Conservation (phyloP, 2,113 vertebrate species). For the Myocastor coypus region DNA sequence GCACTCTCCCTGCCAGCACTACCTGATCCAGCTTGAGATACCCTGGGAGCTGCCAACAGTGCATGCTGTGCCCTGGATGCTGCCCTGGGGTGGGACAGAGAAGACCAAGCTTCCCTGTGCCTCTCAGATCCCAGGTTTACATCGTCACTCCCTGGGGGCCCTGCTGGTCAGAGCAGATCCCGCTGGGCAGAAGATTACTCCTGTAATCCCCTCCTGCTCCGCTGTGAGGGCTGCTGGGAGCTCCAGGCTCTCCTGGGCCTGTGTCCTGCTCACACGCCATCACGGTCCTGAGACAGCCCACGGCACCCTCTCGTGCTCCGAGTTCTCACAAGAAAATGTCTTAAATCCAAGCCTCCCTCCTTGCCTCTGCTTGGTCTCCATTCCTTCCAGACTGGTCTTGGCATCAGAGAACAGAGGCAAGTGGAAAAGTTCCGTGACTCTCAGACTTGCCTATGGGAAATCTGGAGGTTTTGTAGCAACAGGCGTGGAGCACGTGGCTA, state of each 20-base stretch:
- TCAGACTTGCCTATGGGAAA: neutral
- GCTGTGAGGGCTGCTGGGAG: too few relatives aligned
- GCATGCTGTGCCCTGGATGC: neutral
- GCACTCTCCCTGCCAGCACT: neutral
- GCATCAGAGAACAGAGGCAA: neutral
- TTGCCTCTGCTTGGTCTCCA: neutral
- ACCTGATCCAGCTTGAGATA: neutral
- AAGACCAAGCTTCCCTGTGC: neutral
- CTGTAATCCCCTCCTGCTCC: neutral
- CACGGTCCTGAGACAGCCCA: neutral
- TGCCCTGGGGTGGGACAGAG: fast-evolving
- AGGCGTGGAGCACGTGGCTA: neutral
- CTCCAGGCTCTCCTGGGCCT: neutral
- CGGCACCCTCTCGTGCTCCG: neutral
- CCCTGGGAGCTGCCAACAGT: fast-evolving
- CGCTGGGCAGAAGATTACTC: neutral
- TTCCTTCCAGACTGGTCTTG: neutral
- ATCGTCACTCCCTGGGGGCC: slow-evolving; percentile 4
- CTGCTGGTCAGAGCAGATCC: neutral
- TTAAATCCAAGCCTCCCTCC: neutral
- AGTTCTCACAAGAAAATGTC: neutral
- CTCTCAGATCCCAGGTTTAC: neutral
- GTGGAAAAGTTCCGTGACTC: neutral
- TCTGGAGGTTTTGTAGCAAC: neutral
- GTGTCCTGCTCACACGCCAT: neutral